Percentiles rank a stretch among this genome's conserved stretches.
phyloP scores from a whole-genome alignment of 2,888 invertebrate species.

The Eupeodes luniger region DNA sequence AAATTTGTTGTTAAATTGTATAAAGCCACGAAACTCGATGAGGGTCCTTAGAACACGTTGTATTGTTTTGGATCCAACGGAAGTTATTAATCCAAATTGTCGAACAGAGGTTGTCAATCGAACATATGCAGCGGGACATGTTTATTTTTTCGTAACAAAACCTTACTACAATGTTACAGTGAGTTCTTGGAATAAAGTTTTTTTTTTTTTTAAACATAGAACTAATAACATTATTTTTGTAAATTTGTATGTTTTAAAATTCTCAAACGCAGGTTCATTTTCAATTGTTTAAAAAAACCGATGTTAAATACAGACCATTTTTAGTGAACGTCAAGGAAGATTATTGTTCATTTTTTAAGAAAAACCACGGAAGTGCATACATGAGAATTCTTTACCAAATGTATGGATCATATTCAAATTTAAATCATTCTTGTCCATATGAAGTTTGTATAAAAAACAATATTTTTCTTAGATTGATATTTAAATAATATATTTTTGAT shows the following conservation, averaged over 20 bases:
- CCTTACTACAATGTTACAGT: not conserved
- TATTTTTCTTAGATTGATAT: not conserved
- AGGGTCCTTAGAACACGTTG: not conserved
- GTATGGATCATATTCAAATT: not conserved
- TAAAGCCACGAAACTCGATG: not conserved
- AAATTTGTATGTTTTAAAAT: too few relatives aligned
- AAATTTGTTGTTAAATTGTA: not conserved
- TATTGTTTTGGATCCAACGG: not conserved
- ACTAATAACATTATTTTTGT: too few relatives aligned
- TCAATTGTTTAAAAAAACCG: not conserved
- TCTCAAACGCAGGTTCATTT: not conserved
- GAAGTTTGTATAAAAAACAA: constrained; percentile 10
- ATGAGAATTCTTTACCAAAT: not conserved
- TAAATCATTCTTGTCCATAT: constrained; percentile 49
- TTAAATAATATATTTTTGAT: not conserved
- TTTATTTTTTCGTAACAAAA: not conserved
- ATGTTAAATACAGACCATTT: constrained; percentile 19
- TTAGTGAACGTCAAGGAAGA: constrained; percentile 33
- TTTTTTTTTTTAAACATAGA: too few relatives aligned
- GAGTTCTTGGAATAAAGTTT: not conserved
- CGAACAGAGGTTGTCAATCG: not conserved
- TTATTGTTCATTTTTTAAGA: constrained; percentile 23
- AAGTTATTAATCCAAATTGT: not conserved
- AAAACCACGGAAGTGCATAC: constrained; percentile 13
- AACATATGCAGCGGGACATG: not conserved